These are phyloP conservation scores for Lepidurus couesii DNA, from an alignment of 1,140 invertebrate species.

Conservation along the genomic window DNA sequence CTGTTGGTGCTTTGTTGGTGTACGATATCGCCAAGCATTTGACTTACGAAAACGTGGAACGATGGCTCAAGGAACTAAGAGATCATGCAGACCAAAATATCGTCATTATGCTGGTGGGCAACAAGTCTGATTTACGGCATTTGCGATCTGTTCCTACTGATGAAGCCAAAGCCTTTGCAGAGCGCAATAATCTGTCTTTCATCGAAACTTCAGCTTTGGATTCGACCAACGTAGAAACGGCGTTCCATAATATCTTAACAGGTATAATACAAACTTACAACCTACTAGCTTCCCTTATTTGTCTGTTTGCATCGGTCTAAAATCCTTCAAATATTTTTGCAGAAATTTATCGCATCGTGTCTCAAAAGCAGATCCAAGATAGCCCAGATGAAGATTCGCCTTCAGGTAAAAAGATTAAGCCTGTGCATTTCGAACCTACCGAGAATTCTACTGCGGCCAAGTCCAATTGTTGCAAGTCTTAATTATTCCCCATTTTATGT, in stretches of 20 bases:
- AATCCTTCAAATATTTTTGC: conserved; percentile 36
- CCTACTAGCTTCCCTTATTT: neutral
- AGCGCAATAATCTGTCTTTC: conserved; percentile 94
- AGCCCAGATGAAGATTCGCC: conserved; percentile 48
- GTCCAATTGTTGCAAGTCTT: conserved; percentile 40
- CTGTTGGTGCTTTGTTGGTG: conserved; percentile 89
- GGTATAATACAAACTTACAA: conserved; percentile 58
- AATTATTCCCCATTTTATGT: conserved; percentile 23
- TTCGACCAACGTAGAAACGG: conserved; percentile 98
- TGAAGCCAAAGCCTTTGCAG: conserved; percentile 95
- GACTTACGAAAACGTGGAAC: conserved; percentile 98
- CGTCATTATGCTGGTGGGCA: conserved; percentile 95
- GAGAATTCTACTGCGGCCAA: conserved; percentile 40
- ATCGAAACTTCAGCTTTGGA: conserved; percentile 99
- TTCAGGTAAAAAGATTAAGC: conserved; percentile 42
- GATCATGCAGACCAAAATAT: conserved; percentile 97
- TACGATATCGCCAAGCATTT: conserved; percentile 99
- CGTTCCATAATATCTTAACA: conserved; percentile 99
- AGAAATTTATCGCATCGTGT: conserved; percentile 60
- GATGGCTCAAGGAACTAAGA: conserved; percentile 90
- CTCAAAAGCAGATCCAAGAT: conserved; percentile 54
- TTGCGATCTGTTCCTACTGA: conserved; percentile 96
- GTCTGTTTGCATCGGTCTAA: neutral
- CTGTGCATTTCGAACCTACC: conserved; percentile 44
- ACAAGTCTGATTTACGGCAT: conserved; percentile 98